Evolutionary conservation across 2,888 invertebrate species (phyloP), one percentile per base, ranked within the genome.

Genomic region (Sesia bembeciformis): DNA sequence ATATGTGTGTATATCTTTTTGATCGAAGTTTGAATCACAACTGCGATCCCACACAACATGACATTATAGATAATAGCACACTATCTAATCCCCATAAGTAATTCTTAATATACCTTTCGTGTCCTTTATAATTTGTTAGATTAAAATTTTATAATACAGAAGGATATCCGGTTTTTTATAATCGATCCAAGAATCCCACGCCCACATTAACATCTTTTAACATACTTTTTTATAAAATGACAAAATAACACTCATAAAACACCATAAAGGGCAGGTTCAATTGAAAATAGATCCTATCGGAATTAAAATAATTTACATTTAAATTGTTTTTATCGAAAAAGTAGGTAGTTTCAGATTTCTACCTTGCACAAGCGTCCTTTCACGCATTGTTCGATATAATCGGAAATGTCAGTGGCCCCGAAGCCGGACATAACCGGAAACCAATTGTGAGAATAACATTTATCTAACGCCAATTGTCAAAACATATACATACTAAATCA

Each of bases 91-190:
- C 46, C 23, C 23, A n/a, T 46, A 46, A 46, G 23, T 46, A 46
- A 46, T 46, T n/a, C 7, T 23, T 23, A 23, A 23, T 23, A 23
- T 23, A 23, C 8, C 23, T n/a, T 4, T 46, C 8, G 46, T 46
- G 23, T 46, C 46, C 23, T 8, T 46, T 8, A 50, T 56, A 57
- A 57, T 41, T 54, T 65, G 69, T 68, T 66, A 66, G 62, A 71
- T 69, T 73, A 74, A 76, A 23, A 23, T 23, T 46, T 46, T 46
- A 8, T 4, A 46, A 46, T 46, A 62, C 65, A 67, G 65, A 59
- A 74, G 85, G 85, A 86, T 82, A 83, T 87, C 86, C 86, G 84
- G 81, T 75, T 70, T 74, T 74, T 74, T 73, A 63, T 23, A 52
- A 63, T 62, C 63, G 70, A 74, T 70, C 58, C 58, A 60, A 8